A percentile compares a stretch with the other conserved stretches of the same genome.
phyloP scores from a whole-genome alignment of 2,113 vertebrate species.

The Pleuronectes platessa region DNA sequence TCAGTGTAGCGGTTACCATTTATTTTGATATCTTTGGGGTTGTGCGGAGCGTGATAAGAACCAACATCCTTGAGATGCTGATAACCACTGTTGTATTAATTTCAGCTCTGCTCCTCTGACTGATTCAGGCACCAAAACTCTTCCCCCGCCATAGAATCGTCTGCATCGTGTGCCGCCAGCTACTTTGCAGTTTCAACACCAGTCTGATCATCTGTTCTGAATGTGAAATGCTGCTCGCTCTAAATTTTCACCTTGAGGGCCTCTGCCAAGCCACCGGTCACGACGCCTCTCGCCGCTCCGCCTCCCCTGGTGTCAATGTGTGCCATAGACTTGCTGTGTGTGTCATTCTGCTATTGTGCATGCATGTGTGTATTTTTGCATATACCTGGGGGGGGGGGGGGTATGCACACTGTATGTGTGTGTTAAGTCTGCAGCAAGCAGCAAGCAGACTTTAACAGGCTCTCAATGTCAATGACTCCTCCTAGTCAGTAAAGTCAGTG shows the following conservation, averaged over 20 bases:
- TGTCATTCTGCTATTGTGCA: slow-evolving; percentile 10
- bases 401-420: background rate
- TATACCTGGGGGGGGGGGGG: slow-evolving; percentile 1
- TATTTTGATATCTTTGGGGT: background rate
- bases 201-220: slow-evolving; percentile 68
- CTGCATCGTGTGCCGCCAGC: slow-evolving; percentile 51
- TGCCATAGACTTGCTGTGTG: background rate
- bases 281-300: slow-evolving; percentile 37
- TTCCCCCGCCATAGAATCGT: slow-evolving; percentile 55
- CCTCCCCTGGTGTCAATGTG: slow-evolving; percentile 25
- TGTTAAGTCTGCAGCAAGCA: slow-evolving; percentile 1
- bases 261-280: slow-evolving; percentile 66
- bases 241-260: slow-evolving; percentile 61
- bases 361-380: slow-evolving; percentile 3
- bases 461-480: slow-evolving; percentile 55
- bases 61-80: slow-evolving; percentile 27
- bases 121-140: slow-evolving; percentile 42
- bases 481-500: slow-evolving; percentile 24
- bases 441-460: slow-evolving; percentile 4
- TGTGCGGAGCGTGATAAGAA: slow-evolving; percentile 44
- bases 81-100: slow-evolving; percentile 44
- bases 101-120: slow-evolving; percentile 34
- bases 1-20: background rate
- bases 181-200: slow-evolving; percentile 43
- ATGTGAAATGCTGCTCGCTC: slow-evolving; percentile 67